These are phyloP conservation scores for Gasterosteus nipponicus DNA, from an alignment of 2,113 vertebrate species.

Conservation along the genomic window DNA sequence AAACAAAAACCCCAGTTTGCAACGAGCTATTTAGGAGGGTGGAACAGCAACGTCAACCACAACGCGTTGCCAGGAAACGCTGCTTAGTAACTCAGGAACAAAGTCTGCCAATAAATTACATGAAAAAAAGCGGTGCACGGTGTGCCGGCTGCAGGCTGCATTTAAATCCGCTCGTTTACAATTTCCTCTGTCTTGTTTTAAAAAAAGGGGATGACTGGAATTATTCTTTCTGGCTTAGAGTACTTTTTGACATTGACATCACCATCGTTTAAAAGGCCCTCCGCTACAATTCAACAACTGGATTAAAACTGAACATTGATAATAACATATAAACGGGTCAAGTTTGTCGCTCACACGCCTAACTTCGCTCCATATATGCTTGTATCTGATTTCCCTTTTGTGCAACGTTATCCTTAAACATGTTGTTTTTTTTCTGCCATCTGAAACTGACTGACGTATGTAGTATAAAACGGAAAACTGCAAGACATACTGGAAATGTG, in stretches of 20 bases:
- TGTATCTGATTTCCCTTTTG: not conserved
- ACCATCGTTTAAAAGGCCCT: slow-evolving; percentile 13
- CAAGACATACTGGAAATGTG: not conserved
- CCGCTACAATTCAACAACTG: slow-evolving; percentile 1
- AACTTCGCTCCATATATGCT: not conserved
- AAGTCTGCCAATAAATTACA: slow-evolving; percentile 69
- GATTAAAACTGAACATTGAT: slow-evolving; percentile 23
- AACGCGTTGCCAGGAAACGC: slow-evolving; percentile 57
- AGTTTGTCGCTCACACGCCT: not conserved
- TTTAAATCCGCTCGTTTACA: slow-evolving; percentile 39
- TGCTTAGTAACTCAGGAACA: slow-evolving; percentile 74
- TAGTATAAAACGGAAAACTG: not conserved
- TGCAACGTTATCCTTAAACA: not conserved
- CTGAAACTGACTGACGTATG: not conserved
- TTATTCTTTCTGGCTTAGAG: slow-evolving; percentile 28
- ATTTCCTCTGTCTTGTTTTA: slow-evolving; percentile 28
- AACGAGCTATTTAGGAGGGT: slow-evolving; percentile 32
- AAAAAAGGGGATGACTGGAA: slow-evolving; percentile 19
- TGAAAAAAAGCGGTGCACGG: slow-evolving; percentile 28
- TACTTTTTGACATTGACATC: slow-evolving; percentile 48
- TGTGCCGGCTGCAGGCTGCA: slow-evolving; percentile 18
- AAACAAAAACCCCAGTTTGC: slow-evolving; percentile 13
- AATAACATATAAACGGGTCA: slow-evolving; percentile 7
- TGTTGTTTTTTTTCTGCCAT: not conserved
- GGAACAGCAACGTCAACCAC: slow-evolving; percentile 50